phyloP scores from a whole-genome alignment of 2,113 vertebrate genomes.

The Oenanthe oenanthe region DNA sequence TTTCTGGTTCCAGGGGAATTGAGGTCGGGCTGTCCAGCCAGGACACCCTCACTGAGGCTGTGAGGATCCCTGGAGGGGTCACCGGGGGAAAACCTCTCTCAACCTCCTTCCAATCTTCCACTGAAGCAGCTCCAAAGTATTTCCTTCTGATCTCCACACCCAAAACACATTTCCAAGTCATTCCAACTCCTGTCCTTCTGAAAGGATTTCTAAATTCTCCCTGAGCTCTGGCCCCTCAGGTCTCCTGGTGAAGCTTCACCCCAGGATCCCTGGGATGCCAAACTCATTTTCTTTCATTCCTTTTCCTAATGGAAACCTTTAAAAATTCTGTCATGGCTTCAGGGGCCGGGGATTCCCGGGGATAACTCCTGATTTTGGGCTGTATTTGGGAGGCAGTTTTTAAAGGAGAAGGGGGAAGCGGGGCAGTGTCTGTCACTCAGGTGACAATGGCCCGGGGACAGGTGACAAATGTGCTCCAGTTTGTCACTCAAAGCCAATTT shows the following conservation, averaged over 20 bases:
- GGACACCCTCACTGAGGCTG: accelerated
- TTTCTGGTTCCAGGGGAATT: not conserved
- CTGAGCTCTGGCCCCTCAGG: not conserved
- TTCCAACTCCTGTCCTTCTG: accelerated
- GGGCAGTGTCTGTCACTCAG: not conserved
- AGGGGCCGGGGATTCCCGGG: accelerated
- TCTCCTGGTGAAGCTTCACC: not conserved
- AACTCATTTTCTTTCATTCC: not conserved
- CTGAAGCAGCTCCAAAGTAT: not conserved
- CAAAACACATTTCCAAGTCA: not conserved
- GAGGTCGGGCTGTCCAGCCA: not conserved
- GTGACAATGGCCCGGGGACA: not conserved
- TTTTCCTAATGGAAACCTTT: not conserved
- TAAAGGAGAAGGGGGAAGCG: not conserved
- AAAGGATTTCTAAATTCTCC: not conserved
- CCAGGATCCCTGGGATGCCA: not conserved
- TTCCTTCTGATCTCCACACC: not conserved
- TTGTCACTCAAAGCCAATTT: not conserved
- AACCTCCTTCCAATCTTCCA: not conserved
- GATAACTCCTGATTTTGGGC: not conserved
- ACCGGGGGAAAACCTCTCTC: too few relatives aligned
- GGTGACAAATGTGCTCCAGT: not conserved
- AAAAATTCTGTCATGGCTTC: not conserved
- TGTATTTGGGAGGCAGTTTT: not conserved
- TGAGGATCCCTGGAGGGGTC: not conserved